Evolutionary conservation across 2,888 invertebrate genomes (phyloP).

Genomic region (Diarsia mendica): DNA sequence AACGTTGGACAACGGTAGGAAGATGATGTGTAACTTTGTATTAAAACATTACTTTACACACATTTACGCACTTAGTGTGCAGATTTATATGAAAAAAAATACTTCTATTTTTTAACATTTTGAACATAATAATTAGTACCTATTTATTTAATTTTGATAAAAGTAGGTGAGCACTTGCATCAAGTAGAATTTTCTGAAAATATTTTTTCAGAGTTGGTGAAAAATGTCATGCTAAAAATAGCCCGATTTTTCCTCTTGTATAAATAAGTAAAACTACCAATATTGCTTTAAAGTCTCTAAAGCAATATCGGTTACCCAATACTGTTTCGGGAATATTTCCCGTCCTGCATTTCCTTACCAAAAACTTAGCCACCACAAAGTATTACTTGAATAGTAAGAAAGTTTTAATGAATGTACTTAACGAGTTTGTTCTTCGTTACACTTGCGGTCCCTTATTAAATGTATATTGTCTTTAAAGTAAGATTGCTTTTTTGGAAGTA

Average conservation of each 20-base stretch:
- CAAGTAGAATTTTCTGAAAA: too few species aligned
- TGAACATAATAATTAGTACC: too few species aligned
- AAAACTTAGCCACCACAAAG: conserved; percentile 32
- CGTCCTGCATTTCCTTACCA: conserved; percentile 19
- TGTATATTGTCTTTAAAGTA: conserved; percentile 49
- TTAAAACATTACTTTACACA: too few species aligned
- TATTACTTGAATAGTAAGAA: conserved; percentile 66
- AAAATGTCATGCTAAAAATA: neutral
- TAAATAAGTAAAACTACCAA: neutral
- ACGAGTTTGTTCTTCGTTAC: conserved; percentile 62
- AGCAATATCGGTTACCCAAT: neutral
- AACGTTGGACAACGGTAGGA: too few species aligned
- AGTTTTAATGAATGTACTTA: conserved; percentile 72
- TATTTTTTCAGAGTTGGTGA: too few species aligned
- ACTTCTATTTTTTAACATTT: too few species aligned
- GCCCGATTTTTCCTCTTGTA: neutral
- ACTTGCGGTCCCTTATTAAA: conserved; percentile 63
- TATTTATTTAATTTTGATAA: too few species aligned
- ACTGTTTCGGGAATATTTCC: neutral
- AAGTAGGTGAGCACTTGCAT: too few species aligned
- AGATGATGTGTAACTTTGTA: too few species aligned
- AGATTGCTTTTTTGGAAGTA: conserved; percentile 58
- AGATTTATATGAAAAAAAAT: too few species aligned
- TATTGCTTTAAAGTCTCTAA: neutral
- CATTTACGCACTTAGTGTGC: too few species aligned